Base-by-base conservation (phyloP, 1,140 invertebrate species). In the Drosophila repleta region DNA sequence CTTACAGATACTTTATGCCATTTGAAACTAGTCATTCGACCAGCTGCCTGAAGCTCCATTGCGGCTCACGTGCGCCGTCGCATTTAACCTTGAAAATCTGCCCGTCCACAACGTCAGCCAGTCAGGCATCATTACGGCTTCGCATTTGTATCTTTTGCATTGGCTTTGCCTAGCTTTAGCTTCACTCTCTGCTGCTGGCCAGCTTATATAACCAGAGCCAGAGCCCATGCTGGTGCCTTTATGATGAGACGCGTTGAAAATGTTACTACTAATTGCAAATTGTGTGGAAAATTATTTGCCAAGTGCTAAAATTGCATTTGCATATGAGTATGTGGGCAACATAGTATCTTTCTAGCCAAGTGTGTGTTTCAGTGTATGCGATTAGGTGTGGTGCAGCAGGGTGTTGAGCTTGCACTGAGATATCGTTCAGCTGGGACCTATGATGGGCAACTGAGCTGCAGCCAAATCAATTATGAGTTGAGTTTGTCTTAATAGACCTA, bases 221-320 rank as follows among this genome's bases (percentile, higher is more conserved):
- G 11, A 11, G 45, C 52, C 53, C 56, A 69, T 73, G 74, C 61
- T 70, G 72, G 65, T 79, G 60, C 67, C 62, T 84, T 79, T 83
- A 79, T 84, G 79, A 84, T 85, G 64, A 63, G 76, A 52, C 67
- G 15, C 49, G 57, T 68, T 83, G 82, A 68, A 67, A 80, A 80
- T 81, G 66, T 75, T 87, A 74, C 73, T 60, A 70, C 82, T 82
- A 87, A 87, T 87, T 88, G 82, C 75, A 87, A 82, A 82, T 87
- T 88, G 83, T 87, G 78, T 87, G 82, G 78, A 87, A 87, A 87
- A 82, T 87, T 68, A 82, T 83, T 83, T 75, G 71, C 74, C 74
- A 74, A 76, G 67, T 73, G 65, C 57, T 68, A 73, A 73, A 69
- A 73, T 73, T 74, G 64, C 65, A 85, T 85, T 87, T 85, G 74